Conservation (phyloP, 2,797 vertebrate species). For the Holocentrus rufus region DNA sequence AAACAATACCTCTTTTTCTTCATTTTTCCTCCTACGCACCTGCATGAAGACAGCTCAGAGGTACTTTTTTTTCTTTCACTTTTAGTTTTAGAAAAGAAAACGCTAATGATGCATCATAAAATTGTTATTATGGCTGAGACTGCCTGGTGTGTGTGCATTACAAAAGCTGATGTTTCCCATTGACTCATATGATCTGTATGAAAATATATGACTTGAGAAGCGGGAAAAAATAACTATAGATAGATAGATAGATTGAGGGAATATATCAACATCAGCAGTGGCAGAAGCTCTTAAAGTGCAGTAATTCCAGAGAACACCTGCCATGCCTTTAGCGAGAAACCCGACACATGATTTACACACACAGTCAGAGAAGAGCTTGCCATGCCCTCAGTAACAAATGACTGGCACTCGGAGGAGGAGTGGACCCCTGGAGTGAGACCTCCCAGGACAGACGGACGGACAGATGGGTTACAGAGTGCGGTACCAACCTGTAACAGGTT, state of each 20-base stretch:
- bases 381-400: slow-evolving; percentile 56
- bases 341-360: slow-evolving; percentile 60
- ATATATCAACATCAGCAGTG: neutral
- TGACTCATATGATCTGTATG: slow-evolving; percentile 1
- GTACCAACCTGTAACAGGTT: slow-evolving; percentile 1
- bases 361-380: slow-evolving; percentile 36
- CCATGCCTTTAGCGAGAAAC: slow-evolving; percentile 51
- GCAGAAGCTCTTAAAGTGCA: slow-evolving; percentile 3
- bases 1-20: too few species aligned
- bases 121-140: neutral
- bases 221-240: neutral
- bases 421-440: slow-evolving; percentile 71
- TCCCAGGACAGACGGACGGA: slow-evolving; percentile 57
- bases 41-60: too few species aligned
- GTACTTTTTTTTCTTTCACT: too few species aligned
- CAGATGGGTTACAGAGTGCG: slow-evolving; percentile 61
- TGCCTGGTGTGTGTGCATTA: neutral
- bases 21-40: too few species aligned
- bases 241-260: neutral
- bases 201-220: slow-evolving; percentile 1
- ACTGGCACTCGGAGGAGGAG: slow-evolving; percentile 52
- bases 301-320: slow-evolving; percentile 52
- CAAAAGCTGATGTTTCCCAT: neutral
- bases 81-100: too few species aligned
- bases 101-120: neutral